Evolutionary conservation across 1,140 invertebrate genomes (phyloP).

Genomic region (Neodiprion pinetum): DNA sequence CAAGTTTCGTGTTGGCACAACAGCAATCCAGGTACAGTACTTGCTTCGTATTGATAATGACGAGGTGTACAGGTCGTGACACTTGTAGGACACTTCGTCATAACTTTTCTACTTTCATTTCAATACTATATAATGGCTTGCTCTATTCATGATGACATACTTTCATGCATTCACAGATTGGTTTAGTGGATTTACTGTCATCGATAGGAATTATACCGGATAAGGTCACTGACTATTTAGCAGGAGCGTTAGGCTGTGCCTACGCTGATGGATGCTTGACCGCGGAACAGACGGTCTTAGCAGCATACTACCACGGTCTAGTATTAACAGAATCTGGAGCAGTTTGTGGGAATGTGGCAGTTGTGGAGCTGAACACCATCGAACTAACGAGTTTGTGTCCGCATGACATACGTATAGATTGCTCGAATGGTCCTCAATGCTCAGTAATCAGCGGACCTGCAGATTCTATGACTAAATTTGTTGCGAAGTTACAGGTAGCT

Average conservation of each 20-base stretch:
- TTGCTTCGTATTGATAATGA: constrained; percentile 28
- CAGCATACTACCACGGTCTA: constrained; percentile 70
- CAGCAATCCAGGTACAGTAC: constrained; percentile 51
- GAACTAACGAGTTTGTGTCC: constrained; percentile 69
- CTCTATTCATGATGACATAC: not conserved
- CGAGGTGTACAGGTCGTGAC: no score
- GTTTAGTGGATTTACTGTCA: constrained; percentile 66
- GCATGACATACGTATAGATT: constrained; percentile 78
- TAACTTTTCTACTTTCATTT: not conserved
- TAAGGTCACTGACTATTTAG: constrained; percentile 75
- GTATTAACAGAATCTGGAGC: constrained; percentile 67
- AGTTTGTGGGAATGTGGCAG: constrained; percentile 61
- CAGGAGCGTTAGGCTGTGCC: constrained; percentile 72
- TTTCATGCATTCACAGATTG: constrained; percentile 56
- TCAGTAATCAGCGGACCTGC: constrained; percentile 87
- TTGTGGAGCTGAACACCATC: constrained; percentile 54
- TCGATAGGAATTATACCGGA: constrained; percentile 66
- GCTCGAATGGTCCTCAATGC: constrained; percentile 84
- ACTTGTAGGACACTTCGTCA: not conserved
- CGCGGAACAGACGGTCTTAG: constrained; percentile 70
- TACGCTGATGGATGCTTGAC: constrained; percentile 76
- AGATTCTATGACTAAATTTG: constrained; percentile 73
- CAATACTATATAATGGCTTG: not conserved
- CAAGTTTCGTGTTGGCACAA: constrained; percentile 49
- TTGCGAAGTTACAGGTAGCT: constrained; percentile 68